Conservation (phyloP, 1,140 invertebrate species). For the Piezodorus guildinii region DNA sequence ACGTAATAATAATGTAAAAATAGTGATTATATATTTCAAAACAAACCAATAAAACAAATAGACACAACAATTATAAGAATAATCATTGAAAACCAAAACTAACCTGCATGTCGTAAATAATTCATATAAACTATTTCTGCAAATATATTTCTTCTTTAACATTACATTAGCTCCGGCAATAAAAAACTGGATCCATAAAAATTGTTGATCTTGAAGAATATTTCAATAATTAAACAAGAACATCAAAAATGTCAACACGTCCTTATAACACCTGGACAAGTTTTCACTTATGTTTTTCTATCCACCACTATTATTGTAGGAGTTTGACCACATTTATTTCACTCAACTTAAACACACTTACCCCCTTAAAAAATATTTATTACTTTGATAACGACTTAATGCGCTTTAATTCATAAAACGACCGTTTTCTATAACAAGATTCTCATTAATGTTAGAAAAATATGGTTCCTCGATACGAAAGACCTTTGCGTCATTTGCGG, state of each 20-base stretch:
- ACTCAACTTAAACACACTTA: not conserved
- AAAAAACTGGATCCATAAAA: slow-evolving; percentile 16
- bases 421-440: slow-evolving; percentile 23
- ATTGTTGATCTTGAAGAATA: not conserved
- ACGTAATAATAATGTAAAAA: too few relatives aligned
- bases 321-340: not conserved
- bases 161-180: slow-evolving; percentile 24
- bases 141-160: slow-evolving; percentile 19
- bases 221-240: slow-evolving; percentile 9
- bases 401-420: slow-evolving; percentile 3
- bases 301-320: not conserved
- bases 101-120: slow-evolving; percentile 29
- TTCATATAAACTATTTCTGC: slow-evolving; percentile 25
- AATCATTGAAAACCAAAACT: slow-evolving; percentile 6
- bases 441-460: slow-evolving; percentile 28
- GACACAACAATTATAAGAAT: too few relatives aligned
- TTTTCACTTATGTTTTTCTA: slow-evolving; percentile 20
- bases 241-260: slow-evolving; percentile 21
- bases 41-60: too few relatives aligned
- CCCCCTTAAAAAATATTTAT: too few relatives aligned
- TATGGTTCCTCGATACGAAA: slow-evolving; percentile 29
- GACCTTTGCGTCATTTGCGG: slow-evolving; percentile 29
- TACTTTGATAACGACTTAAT: too few relatives aligned
- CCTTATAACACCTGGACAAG: slow-evolving; percentile 16
- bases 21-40: too few relatives aligned